Base-by-base conservation (phyloP, 2,888 invertebrate species). In the Mesorhabditis sp. region DNA sequence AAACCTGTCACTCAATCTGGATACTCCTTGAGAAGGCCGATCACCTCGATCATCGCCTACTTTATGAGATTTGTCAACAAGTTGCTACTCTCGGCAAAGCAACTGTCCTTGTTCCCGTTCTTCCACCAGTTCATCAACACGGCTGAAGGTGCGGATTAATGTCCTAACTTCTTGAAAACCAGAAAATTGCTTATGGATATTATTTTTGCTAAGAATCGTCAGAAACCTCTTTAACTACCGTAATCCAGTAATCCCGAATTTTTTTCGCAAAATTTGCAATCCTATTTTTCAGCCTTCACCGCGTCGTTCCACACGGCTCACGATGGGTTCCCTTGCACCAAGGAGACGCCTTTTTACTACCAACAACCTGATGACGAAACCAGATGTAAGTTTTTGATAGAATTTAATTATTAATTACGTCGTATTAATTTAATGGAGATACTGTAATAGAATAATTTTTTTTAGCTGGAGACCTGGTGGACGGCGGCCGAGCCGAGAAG, bases 261-360 rank as follows among this genome's bases (percentile, higher is more conserved):
- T 28, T 28, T 28, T 28, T 28, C 28, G 28, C 28, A 2, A 28
- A 28, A 1, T 28, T 28, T 28, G 28, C 28, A 28, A 28, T 28
- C 28, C 28, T 28, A 28, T 28, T 28, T 70, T 78, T 4, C 71
- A 79, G 81, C 80, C 2, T 81, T 79, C 69, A 81, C 81, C 3
- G 74, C 80, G 3, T 79, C 79, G 7, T 81, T 81, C 72, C 81
- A 81, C 70, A 77, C 76, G 41, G 75, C 74, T 64, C 70, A 68
- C 50, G 78, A 81, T n/a, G 76, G 76, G 28, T 79, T 76, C 66
- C 80, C 83, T 41, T 84, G 84, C 66, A 71, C 81, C 7, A 80
- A 77, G 65, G 70, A 76, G 41, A 78, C 81, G 13, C 66, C 72
- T 42, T 84, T 83, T 70, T 84, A 83, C 70, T 76, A 28, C 28